A percentile compares a stretch with the other conserved stretches of the same genome.
Conservation (phyloP, 2,888 invertebrate species). For the Stenodera caucasica region DNA sequence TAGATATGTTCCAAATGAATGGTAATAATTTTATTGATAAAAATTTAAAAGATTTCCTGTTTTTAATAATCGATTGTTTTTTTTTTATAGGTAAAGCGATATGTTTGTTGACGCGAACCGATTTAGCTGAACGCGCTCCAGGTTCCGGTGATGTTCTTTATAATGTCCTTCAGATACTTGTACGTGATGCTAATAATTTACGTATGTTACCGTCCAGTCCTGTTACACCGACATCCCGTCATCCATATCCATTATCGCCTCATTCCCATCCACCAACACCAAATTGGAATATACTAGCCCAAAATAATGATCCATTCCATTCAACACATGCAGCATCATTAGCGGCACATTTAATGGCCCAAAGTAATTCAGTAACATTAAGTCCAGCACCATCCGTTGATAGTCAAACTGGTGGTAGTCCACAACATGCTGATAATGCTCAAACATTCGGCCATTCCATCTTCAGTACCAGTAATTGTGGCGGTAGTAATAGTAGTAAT, state of each 20-base stretch:
- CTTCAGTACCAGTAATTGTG: conserved; percentile 53
- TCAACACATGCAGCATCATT: conserved; percentile 62
- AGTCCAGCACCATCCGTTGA: conserved; percentile 90
- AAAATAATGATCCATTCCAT: conserved; percentile 49
- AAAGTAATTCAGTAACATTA: conserved; percentile 83
- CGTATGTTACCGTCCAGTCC: conserved; percentile 79
- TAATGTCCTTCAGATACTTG: conserved; percentile 87
- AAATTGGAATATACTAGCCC: conserved; percentile 64
- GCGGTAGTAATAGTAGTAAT: conserved; percentile 60
- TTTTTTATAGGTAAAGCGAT: conserved; percentile 77
- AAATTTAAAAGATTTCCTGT: too few relatives aligned
- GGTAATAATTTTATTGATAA: conserved; percentile 59
- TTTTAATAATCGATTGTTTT: too few relatives aligned
- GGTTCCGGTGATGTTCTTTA: conserved; percentile 92
- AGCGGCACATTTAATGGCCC: conserved; percentile 72
- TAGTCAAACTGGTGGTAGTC: conserved; percentile 78
- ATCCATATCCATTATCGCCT: conserved; percentile 73
- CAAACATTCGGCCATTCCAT: conserved; percentile 53
- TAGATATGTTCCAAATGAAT: conserved; percentile 95
- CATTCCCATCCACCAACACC: conserved; percentile 82
- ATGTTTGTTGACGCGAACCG: conserved; percentile 84
- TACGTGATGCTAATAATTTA: conserved; percentile 77
- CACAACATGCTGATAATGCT: conserved; percentile 70
- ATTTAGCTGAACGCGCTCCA: conserved; percentile 88
- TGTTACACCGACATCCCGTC: conserved; percentile 79